phyloP scores from a whole-genome alignment of 2,888 invertebrate species.

The Zootermopsis nevadensis region DNA sequence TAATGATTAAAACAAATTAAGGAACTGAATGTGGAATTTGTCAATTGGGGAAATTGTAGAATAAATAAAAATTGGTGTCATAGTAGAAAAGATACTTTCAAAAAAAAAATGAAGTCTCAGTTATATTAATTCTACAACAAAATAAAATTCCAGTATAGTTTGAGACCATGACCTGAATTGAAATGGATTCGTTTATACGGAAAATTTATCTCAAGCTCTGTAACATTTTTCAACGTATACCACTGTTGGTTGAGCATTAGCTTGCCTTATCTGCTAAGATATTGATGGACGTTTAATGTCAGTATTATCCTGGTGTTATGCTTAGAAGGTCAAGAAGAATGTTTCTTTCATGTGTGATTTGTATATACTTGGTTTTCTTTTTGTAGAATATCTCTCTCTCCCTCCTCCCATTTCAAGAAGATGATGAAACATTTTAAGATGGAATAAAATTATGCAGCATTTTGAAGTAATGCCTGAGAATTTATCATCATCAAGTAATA shows the following conservation, averaged over 20 bases:
- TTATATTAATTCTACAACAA: too few relatives aligned
- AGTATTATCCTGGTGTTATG: conserved; percentile 26
- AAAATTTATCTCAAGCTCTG: background rate
- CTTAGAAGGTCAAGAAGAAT: conserved; percentile 7
- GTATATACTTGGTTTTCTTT: background rate
- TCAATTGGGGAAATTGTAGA: too few relatives aligned
- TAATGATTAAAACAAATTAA: too few relatives aligned
- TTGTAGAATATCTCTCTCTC: background rate
- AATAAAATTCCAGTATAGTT: too few relatives aligned
- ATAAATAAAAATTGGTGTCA: too few relatives aligned
- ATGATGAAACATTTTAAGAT: background rate
- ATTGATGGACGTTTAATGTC: background rate
- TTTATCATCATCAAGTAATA: too few relatives aligned
- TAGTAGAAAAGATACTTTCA: too few relatives aligned
- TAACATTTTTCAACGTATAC: background rate
- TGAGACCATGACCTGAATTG: too few relatives aligned
- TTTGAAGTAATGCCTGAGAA: background rate
- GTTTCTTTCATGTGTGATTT: conserved; percentile 28
- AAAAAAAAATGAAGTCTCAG: too few relatives aligned
- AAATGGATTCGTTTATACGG: too few relatives aligned
- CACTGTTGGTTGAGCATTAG: background rate
- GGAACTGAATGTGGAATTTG: too few relatives aligned
- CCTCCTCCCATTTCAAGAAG: background rate
- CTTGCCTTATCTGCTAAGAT: background rate
- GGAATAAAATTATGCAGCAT: background rate